A percentile compares a stretch with the other conserved stretches of the same genome.
phyloP scores from a whole-genome alignment of 2,888 invertebrate species.

The Portevinia maculata region DNA sequence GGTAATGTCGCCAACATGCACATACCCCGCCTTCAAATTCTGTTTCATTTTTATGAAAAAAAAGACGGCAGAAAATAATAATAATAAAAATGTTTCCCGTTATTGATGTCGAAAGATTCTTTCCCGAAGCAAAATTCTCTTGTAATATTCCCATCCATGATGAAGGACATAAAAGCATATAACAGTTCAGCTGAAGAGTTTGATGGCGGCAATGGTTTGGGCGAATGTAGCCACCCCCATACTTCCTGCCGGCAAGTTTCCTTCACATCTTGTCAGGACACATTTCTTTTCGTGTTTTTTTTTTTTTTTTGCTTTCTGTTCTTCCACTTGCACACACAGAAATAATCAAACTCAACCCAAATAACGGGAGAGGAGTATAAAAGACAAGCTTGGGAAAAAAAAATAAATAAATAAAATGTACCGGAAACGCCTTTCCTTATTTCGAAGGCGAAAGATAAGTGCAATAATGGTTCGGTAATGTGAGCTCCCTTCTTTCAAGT shows the following conservation, averaged over 20 bases:
- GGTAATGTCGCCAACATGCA: constrained; percentile 26
- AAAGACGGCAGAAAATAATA: constrained; percentile 40
- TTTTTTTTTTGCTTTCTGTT: constrained; percentile 6
- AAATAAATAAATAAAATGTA: constrained; percentile 67
- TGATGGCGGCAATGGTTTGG: constrained; percentile 41
- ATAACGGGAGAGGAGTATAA: constrained; percentile 32
- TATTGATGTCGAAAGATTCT: constrained; percentile 67
- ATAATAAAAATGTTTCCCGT: constrained; percentile 69
- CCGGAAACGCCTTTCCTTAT: constrained; percentile 74
- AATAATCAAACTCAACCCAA: constrained; percentile 62
- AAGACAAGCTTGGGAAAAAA: constrained; percentile 1
- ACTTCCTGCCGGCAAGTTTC: constrained; percentile 31
- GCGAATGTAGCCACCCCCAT: constrained; percentile 14
- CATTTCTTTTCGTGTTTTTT: constrained; percentile 40
- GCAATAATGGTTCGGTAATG: constrained; percentile 74
- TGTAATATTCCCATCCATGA: constrained; percentile 57
- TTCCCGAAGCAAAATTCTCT: constrained; percentile 55
- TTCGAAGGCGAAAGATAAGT: constrained; percentile 74
- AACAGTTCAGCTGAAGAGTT: constrained; percentile 66
- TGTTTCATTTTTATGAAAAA: constrained; percentile 9
- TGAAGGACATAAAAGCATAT: constrained; percentile 72
- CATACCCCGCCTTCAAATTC: constrained; percentile 6
- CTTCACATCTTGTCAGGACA: constrained; percentile 54
- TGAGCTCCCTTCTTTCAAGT: constrained; percentile 64
- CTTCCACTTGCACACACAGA: constrained; percentile 58